A percentile compares a stretch with the other conserved stretches of the same genome.
Conservation (phyloP, 2,113 vertebrate genomes). For the Pao palembangensis region DNA sequence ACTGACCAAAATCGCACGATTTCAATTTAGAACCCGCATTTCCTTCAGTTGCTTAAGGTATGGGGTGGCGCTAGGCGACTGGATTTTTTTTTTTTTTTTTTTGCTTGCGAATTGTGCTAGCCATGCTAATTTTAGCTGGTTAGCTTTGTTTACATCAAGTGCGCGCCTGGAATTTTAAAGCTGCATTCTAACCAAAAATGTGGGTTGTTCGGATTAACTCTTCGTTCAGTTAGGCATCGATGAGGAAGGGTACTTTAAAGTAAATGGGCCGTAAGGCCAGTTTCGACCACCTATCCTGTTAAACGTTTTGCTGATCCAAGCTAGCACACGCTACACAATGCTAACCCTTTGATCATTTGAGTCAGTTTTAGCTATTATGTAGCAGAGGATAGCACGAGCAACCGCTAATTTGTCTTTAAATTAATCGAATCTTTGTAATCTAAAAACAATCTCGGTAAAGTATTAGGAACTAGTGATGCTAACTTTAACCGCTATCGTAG, state of each 20-base stretch:
- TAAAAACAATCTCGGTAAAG: background rate
- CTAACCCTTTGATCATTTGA: constrained; percentile 50
- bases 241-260: background rate
- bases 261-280: constrained; percentile 24
- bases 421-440: background rate
- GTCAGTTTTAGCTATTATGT: background rate
- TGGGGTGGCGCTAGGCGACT: constrained; percentile 18
- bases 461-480: constrained; percentile 38
- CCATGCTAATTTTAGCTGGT: constrained; percentile 51
- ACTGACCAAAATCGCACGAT: constrained; percentile 9
- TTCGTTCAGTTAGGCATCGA: background rate
- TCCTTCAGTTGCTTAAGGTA: constrained; percentile 9
- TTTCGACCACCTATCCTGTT: background rate
- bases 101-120: constrained; percentile 45
- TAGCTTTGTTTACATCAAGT: constrained; percentile 75
- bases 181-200: constrained; percentile 21
- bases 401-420: background rate
- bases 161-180: constrained; percentile 52
- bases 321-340: constrained; percentile 52
- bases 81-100: constrained; percentile 34
- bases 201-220: background rate
- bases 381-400: constrained; percentile 19
- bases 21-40: constrained; percentile 17
- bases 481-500: constrained; percentile 41
- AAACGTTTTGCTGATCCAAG: constrained; percentile 38